Evolutionary conservation across 1,140 invertebrate species (phyloP).

Genomic region (Musca domestica): DNA sequence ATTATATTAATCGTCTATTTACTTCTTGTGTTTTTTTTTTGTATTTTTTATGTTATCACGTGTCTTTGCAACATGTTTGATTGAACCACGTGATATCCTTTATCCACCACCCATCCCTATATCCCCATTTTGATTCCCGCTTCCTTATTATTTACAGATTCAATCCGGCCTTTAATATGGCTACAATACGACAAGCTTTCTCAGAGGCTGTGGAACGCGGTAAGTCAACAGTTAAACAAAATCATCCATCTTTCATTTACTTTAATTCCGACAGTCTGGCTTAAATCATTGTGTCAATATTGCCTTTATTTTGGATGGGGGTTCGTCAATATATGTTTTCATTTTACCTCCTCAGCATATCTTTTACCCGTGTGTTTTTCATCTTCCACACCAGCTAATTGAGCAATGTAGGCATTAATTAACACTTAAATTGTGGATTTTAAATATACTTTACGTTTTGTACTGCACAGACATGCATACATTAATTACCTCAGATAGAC

Average conservation of each 20-base stretch:
- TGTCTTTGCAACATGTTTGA: neutral
- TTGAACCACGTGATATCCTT: conserved; percentile 9
- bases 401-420: conserved; percentile 7
- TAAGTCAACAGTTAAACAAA: conserved; percentile 47
- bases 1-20: too few relatives aligned
- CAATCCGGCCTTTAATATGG: conserved; percentile 86
- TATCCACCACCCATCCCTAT: neutral
- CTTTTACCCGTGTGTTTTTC: too few relatives aligned
- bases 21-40: too few relatives aligned
- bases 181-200: conserved; percentile 88
- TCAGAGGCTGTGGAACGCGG: conserved; percentile 90
- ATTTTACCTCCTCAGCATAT: too few relatives aligned
- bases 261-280: too few relatives aligned
- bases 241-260: neutral
- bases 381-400: neutral
- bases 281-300: too few relatives aligned
- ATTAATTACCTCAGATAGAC: too few relatives aligned
- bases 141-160: conserved; percentile 62
- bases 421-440: conserved; percentile 2
- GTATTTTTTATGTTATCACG: conserved; percentile 1
- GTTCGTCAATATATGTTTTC: too few relatives aligned
- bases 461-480: too few relatives aligned
- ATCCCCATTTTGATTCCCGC: neutral
- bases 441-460: too few relatives aligned
- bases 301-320: too few relatives aligned